Evolutionary conservation across 2,797 vertebrate genomes (phyloP).

Genomic region (Gallinago stenura): DNA sequence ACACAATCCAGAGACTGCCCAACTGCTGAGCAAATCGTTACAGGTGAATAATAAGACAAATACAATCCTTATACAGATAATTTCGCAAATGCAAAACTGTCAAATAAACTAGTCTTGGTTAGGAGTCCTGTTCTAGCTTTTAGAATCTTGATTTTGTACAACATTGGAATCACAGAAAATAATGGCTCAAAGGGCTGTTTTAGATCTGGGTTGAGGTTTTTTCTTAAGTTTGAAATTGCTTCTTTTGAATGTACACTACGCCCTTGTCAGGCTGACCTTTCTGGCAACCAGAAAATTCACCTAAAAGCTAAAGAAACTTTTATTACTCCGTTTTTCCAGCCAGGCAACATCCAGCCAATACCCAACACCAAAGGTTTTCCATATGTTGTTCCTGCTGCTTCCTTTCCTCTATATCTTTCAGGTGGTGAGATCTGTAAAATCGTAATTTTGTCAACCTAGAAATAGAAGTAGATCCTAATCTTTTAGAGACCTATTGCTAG

Average conservation of each 20-base stretch:
- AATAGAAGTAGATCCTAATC: neutral
- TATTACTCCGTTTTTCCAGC: neutral
- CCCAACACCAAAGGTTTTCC: neutral
- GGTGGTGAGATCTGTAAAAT: neutral
- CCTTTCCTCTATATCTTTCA: neutral
- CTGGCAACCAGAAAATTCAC: neutral
- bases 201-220: neutral
- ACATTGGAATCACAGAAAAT: neutral
- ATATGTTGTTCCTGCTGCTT: neutral
- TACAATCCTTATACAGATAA: neutral
- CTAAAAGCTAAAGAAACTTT: neutral
- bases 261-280: neutral
- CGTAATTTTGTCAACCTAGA: neutral
- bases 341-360: neutral
- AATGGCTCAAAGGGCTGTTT: neutral
- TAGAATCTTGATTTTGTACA: neutral
- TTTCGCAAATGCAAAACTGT: neutral
- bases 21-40: neutral
- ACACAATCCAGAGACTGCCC: neutral
- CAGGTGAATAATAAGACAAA: constrained; percentile 2
- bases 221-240: neutral
- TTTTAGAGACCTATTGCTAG: neutral
- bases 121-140: neutral
- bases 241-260: neutral
- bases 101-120: neutral